Conservation (phyloP, 2,113 vertebrate genomes). For the Coptodon rendalli region DNA sequence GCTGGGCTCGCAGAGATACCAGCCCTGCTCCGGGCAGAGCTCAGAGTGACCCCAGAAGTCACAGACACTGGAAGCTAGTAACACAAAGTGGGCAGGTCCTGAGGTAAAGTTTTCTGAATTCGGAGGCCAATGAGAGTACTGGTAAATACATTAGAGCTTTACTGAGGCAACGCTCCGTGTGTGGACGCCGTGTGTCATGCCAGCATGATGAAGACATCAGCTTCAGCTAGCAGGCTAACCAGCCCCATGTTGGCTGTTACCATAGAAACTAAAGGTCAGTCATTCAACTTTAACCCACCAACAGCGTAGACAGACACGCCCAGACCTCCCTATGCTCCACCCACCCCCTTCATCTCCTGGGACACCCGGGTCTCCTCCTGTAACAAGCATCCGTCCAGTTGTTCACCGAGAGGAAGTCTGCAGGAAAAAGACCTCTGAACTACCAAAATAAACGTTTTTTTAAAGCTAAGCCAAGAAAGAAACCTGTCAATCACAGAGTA, state of each 20-base stretch:
- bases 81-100: neutral
- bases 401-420: neutral
- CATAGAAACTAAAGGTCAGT: neutral
- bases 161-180: neutral
- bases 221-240: neutral
- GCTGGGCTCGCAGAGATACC: neutral
- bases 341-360: neutral
- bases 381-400: neutral
- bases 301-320: neutral
- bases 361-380: neutral
- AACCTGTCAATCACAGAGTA: neutral
- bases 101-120: neutral
- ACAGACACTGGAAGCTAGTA: neutral
- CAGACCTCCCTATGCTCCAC: neutral
- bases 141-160: neutral
- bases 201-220: neutral
- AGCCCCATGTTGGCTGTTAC: neutral
- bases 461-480: neutral
- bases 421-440: neutral
- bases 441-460: neutral
- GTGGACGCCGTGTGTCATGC: neutral
- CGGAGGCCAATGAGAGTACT: neutral
- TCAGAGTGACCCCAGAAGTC: fast-evolving
- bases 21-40: neutral
- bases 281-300: neutral